phyloP scores from a whole-genome alignment of 2,113 vertebrate species.

The Acinonyx jubatus region DNA sequence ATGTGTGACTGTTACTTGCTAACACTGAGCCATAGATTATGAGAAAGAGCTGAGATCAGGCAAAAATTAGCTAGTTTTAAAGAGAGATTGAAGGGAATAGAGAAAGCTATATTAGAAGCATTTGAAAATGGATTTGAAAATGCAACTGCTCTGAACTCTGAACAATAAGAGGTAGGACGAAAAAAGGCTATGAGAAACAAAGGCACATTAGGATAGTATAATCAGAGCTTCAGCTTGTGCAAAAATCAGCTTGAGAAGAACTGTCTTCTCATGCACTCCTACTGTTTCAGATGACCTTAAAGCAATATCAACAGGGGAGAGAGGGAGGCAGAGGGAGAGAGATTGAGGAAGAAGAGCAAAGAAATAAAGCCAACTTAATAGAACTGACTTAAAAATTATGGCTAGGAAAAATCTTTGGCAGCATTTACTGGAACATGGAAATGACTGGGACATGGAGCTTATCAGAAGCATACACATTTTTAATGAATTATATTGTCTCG shows the following conservation, averaged over 20 bases:
- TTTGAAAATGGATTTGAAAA: not conserved
- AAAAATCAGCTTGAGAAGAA: not conserved
- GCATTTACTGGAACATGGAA: not conserved
- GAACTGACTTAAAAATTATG: not conserved
- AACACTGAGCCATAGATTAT: not conserved
- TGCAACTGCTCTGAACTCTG: not conserved
- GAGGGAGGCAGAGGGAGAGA: not conserved
- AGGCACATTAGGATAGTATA: not conserved
- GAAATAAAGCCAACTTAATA: not conserved
- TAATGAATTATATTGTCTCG: not conserved
- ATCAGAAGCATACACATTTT: not conserved
- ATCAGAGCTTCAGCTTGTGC: not conserved
- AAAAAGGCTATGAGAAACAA: not conserved
- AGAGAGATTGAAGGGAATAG: not conserved
- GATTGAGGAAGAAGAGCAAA: not conserved
- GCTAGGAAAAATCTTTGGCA: not conserved
- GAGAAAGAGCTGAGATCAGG: not conserved
- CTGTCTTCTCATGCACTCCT: not conserved
- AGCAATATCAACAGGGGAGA: no score
- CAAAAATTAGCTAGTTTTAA: conserved; percentile 52
- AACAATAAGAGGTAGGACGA: not conserved
- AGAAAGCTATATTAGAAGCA: not conserved
- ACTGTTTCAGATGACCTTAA: not conserved
- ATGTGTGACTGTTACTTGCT: conserved; percentile 25
- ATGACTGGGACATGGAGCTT: not conserved